These are phyloP conservation scores for Dryadula phaetusa DNA, from an alignment of 2,888 invertebrate species.

Conservation along the genomic window DNA sequence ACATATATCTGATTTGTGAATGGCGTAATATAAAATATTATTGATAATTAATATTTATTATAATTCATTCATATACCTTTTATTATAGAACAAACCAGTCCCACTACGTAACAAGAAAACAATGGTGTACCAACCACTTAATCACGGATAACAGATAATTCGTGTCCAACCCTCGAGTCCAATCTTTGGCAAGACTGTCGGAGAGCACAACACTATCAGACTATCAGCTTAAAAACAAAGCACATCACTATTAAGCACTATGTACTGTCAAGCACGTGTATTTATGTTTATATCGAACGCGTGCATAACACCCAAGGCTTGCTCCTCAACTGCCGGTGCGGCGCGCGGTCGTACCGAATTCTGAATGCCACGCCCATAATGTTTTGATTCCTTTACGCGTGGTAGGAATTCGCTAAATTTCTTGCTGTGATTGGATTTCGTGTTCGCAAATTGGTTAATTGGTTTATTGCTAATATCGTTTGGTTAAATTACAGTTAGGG, in stretches of 20 bases:
- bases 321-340: slow-evolving; percentile 53
- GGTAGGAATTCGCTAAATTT: slow-evolving; percentile 39
- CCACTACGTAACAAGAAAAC: slow-evolving; percentile 53
- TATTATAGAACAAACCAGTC: slow-evolving; percentile 53
- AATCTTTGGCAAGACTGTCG: slow-evolving; percentile 43
- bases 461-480: slow-evolving; percentile 33
- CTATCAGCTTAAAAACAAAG: slow-evolving; percentile 3
- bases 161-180: slow-evolving; percentile 36
- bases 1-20: slow-evolving; percentile 8
- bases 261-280: slow-evolving; percentile 46
- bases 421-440: slow-evolving; percentile 39
- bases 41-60: not conserved
- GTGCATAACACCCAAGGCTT: slow-evolving; percentile 53
- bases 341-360: slow-evolving; percentile 46
- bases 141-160: slow-evolving; percentile 35
- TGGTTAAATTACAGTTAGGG: slow-evolving; percentile 6
- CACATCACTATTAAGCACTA: slow-evolving; percentile 24
- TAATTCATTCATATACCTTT: not conserved
- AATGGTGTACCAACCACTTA: slow-evolving; percentile 46
- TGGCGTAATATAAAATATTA: not conserved
- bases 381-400: slow-evolving; percentile 57
- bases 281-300: slow-evolving; percentile 48
- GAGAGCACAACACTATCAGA: slow-evolving; percentile 37
- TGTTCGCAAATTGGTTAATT: slow-evolving; percentile 34
- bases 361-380: slow-evolving; percentile 66